Evolutionary conservation across 2,113 vertebrate species (phyloP).

Genomic region (Callionymus lyra): DNA sequence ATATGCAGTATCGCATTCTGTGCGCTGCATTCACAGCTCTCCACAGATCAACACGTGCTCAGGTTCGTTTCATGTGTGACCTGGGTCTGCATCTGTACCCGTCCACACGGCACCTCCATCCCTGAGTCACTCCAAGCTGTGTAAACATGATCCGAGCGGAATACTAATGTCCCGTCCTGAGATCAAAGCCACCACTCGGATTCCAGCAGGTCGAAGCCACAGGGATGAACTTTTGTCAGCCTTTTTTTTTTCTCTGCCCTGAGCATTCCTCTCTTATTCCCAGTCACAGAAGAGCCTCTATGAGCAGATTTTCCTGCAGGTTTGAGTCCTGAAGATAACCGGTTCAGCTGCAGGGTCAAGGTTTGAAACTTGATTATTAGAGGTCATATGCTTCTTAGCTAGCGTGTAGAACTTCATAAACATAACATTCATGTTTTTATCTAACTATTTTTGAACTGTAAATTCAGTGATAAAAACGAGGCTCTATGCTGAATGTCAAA

Average conservation of each 20-base stretch:
- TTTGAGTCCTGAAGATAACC: too few relatives aligned
- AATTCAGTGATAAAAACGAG: too few relatives aligned
- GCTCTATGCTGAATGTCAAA: too few relatives aligned
- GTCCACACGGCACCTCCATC: slow-evolving; percentile 41
- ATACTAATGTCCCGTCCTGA: slow-evolving; percentile 30
- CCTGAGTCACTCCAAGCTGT: slow-evolving; percentile 47
- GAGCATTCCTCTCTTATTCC: slow-evolving; percentile 13
- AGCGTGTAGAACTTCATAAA: too few relatives aligned
- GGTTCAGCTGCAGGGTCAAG: too few relatives aligned
- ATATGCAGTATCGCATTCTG: too few relatives aligned
- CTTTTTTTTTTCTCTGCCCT: slow-evolving; percentile 22
- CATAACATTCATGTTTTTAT: too few relatives aligned
- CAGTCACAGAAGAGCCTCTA: not conserved
- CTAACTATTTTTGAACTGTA: too few relatives aligned
- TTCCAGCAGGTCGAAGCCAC: slow-evolving; percentile 54
- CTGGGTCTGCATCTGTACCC: slow-evolving; percentile 21
- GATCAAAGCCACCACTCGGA: slow-evolving; percentile 42
- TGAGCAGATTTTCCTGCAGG: not conserved
- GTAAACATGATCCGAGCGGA: slow-evolving; percentile 39
- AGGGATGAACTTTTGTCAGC: slow-evolving; percentile 42
- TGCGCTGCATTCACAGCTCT: too few relatives aligned
- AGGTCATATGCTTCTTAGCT: too few relatives aligned
- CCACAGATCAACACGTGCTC: not conserved
- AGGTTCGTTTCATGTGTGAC: slow-evolving; percentile 34
- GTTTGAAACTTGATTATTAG: too few relatives aligned